Base-by-base conservation (phyloP, 2,113 vertebrate species). In the Sterrhoptilus dennistouni region DNA sequence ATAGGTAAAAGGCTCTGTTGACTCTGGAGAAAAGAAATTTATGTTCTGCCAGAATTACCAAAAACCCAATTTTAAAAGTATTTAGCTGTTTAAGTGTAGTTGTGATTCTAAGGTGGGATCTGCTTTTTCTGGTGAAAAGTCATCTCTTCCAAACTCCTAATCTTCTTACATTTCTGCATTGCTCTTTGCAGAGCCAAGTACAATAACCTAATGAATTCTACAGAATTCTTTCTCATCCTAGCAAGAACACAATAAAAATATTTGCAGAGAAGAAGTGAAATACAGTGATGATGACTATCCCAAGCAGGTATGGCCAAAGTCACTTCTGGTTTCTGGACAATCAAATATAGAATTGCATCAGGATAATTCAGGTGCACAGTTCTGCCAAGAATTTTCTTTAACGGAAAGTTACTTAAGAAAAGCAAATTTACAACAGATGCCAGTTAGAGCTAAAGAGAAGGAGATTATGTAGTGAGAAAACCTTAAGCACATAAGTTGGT, bases 51-150 rank as follows among this genome's bases (percentile, higher is more conserved):
- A 92, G 45, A 92, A 83, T 52, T 47, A 60, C 33, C 47, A 77
- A 71, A 54, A 72, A 13, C 0, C 22, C 44, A 42, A 27, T 52
- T 78, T 78, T 24, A 23, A 47, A 82, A 50, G 6, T 42, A 66
- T 83, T 82, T 35, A 81, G 27, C 63, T 71, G 7, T 66, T 42
- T 23, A 84, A 69, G 17, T 53, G 13, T 44, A 75, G 31, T 19
- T 89, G 35, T 91, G 54, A 92, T 88, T 80, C 52, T 95, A 90
- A 87, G 84, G 79, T 14, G 33, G 54, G 70, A 83, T 59, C 75
- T 83, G 61, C 68, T 91, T 91, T 93, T 94, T 83, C 61, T 85
- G 36, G 21, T 80, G 45, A 83, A 63, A 95, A 89, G 56, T 59
- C 2, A 27, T 83, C 50, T 53, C 29, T 84, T 83, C 63, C 64